Base-by-base conservation (phyloP, 2,113 vertebrate species). In the Galeopterus variegatus region DNA sequence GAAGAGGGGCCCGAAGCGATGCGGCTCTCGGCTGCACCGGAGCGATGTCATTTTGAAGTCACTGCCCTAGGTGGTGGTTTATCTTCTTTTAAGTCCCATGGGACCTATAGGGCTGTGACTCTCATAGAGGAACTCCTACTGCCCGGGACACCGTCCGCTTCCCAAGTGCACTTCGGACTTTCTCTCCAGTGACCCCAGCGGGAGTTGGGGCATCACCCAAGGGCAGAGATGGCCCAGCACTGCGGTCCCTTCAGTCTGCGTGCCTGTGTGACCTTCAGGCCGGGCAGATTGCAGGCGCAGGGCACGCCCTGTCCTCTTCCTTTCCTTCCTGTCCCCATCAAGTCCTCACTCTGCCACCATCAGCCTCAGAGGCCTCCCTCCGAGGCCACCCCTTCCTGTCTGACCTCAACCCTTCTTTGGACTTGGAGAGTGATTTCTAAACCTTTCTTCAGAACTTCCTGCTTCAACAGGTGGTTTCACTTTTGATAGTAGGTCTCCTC, bases 211-310 rank as follows among this genome's bases (percentile, higher is more conserved):
- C 15, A 4, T 33, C 1, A 2, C 1, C 24, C 0, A 1, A 33
- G 52, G 28, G 54, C 33, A 17, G 45, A 36, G 23, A 21, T 6
- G 56, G 23, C 1, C 0, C 0, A 70, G 19, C 2, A 8, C 11
- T 0, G 5, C 4, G 4, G 45, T 0, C 4, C 0, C 31, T 41
- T 41, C 15, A 3, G 0, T 15, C 70, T 2, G 14, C 0, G 1
- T 1, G 4, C n/a, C 48, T 54, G 45, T 1, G 1, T 3, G 81
- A 12, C 45, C 58, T 33, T 13, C 56, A 33, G 65, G n/a, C 14
- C 83, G 26, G 28, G 72, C 1, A 0, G n/a, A 41, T 7, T 1
- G 14, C 52, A 1, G 0, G 24, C 52, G 58, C 33, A 10, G 31
- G 41, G 41, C 41, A 41, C 41, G 3, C 41, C 41, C 72, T 19